Percentiles rank a stretch among this genome's conserved stretches.
These are phyloP conservation scores for Pseudochirops corinnae DNA, from an alignment of 2,797 vertebrate species.

Conservation along the genomic window DNA sequence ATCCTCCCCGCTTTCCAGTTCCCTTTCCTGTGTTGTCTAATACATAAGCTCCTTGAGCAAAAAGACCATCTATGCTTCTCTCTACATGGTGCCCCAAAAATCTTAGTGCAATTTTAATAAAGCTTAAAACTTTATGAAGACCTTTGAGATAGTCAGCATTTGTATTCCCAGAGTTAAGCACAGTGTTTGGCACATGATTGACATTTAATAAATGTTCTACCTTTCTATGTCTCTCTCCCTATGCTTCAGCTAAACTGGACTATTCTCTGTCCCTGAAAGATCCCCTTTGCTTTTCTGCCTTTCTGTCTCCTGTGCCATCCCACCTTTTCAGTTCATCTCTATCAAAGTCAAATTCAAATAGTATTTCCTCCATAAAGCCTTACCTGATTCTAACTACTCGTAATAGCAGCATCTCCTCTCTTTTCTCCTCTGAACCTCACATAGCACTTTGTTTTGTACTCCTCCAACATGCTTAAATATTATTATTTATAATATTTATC, in stretches of 20 bases:
- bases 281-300: background rate
- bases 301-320: background rate
- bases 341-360: background rate
- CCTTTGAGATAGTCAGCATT: background rate
- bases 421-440: background rate
- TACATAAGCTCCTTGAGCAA: background rate
- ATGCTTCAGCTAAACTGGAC: background rate
- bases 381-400: background rate
- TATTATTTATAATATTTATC: background rate
- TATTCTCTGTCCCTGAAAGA: background rate
- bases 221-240: background rate
- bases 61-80: background rate
- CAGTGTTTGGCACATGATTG: background rate
- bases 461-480: background rate
- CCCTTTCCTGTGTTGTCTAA: background rate
- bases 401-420: background rate
- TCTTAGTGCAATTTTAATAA: background rate
- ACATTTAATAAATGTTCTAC: background rate
- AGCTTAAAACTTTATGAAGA: background rate
- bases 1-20: background rate
- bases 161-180: background rate
- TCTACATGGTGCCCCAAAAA: background rate
- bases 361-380: background rate
- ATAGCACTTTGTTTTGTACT: background rate
- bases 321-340: background rate